Conservation (phyloP, 92 coral and sea anemone species). For the Phymanthus crucifer region DNA sequence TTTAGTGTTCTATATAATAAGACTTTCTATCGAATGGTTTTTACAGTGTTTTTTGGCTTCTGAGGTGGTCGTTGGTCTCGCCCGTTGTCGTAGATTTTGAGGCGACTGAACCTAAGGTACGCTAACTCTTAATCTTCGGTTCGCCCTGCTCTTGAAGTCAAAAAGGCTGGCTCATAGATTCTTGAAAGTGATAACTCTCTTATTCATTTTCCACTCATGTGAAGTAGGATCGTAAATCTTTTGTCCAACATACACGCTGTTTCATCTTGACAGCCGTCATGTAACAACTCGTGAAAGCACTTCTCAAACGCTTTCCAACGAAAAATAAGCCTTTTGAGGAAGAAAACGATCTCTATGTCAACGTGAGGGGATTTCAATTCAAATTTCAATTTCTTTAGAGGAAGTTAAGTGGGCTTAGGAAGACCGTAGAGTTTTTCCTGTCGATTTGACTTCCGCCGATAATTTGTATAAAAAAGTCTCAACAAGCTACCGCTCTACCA, state of each 20-base stretch:
- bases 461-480: constrained; percentile 16
- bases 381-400: neutral
- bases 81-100: neutral
- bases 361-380: neutral
- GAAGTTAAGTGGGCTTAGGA: neutral
- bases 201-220: neutral
- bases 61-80: neutral
- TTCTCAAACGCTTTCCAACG: neutral
- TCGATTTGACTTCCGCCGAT: constrained; percentile 30
- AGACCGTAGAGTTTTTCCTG: neutral
- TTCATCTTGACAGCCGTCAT: neutral
- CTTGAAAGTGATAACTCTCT: neutral
- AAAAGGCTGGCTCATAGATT: neutral
- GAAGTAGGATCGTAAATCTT: neutral
- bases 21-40: neutral
- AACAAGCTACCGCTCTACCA: neutral
- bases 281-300: neutral
- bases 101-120: neutral
- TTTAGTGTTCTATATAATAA: neutral
- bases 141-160: neutral
- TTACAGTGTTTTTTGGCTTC: neutral
- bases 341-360: neutral
- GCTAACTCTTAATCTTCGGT: neutral
- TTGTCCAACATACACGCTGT: neutral
- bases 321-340: neutral